Percentiles rank a stretch among this genome's conserved stretches.
Conservation (phyloP, 2,113 vertebrate genomes). For the Leptosomus discolor region DNA sequence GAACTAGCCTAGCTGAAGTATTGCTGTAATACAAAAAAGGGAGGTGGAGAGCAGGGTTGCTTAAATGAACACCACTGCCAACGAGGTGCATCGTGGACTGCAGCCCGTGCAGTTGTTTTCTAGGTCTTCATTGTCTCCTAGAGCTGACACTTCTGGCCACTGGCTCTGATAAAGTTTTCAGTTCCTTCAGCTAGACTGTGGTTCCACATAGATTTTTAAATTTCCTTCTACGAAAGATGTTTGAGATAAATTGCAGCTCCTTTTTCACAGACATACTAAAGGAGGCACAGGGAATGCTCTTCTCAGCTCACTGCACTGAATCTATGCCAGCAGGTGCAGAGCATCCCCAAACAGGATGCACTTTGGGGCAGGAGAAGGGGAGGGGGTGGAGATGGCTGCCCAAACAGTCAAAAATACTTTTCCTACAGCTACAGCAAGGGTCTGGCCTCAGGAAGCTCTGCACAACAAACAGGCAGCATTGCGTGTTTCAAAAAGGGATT, state of each 20-base stretch:
- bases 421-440: not conserved
- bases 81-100: not conserved
- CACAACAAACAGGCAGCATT: not conserved
- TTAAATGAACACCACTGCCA: not conserved
- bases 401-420: not conserved
- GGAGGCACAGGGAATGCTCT: not conserved
- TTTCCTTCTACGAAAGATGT: slow-evolving; percentile 10
- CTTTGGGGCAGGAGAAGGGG: not conserved
- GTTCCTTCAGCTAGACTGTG: not conserved
- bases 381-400: not conserved
- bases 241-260: not conserved
- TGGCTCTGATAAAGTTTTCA: not conserved
- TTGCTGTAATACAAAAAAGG: not conserved
- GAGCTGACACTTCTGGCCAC: not conserved
- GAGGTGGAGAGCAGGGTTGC: not conserved
- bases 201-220: not conserved
- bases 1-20: not conserved
- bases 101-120: not conserved
- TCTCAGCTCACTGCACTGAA: not conserved
- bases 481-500: not conserved
- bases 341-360: not conserved
- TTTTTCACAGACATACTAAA: not conserved
- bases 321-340: not conserved
- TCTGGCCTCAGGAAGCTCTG: not conserved
- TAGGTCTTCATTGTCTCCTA: not conserved